Evolutionary conservation across 2,888 invertebrate genomes (phyloP).

Genomic region (Acrobasis suavella): DNA sequence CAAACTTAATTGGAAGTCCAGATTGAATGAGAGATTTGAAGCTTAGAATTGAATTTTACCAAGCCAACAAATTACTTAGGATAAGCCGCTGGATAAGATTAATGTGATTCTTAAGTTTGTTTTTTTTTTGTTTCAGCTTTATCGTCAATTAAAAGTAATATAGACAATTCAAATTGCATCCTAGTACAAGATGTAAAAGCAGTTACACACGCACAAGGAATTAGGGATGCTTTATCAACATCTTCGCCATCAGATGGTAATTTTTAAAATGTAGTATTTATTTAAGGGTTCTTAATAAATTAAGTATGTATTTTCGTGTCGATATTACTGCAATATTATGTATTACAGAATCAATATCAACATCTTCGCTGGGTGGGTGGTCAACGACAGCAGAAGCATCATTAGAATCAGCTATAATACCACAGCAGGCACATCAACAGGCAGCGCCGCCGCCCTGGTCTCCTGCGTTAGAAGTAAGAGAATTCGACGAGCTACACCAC

Average conservation of each 20-base stretch:
- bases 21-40: conserved; percentile 55
- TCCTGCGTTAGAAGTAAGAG: conserved; percentile 89
- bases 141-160: conserved; percentile 94
- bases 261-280: not conserved
- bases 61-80: conserved; percentile 16
- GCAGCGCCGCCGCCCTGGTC: conserved; percentile 91
- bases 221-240: conserved; percentile 86
- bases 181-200: conserved; percentile 94
- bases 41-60: conserved; percentile 39
- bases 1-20: conserved; percentile 64
- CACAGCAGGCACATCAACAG: conserved; percentile 85
- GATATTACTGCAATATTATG: not conserved
- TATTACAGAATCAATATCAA: conserved; percentile 85
- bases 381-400: conserved; percentile 80
- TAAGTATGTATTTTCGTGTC: not conserved
- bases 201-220: conserved; percentile 93
- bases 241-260: conserved; percentile 77
- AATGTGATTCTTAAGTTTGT: conserved; percentile 8
- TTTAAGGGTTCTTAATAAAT: not conserved
- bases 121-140: conserved; percentile 86
- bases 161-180: conserved; percentile 94
- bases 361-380: conserved; percentile 74
- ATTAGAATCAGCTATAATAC: conserved; percentile 81
- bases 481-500: conserved; percentile 92
- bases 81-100: conserved; percentile 4